phyloP scores from a whole-genome alignment of 2,888 invertebrate genomes.

The Oscheius onirici region DNA sequence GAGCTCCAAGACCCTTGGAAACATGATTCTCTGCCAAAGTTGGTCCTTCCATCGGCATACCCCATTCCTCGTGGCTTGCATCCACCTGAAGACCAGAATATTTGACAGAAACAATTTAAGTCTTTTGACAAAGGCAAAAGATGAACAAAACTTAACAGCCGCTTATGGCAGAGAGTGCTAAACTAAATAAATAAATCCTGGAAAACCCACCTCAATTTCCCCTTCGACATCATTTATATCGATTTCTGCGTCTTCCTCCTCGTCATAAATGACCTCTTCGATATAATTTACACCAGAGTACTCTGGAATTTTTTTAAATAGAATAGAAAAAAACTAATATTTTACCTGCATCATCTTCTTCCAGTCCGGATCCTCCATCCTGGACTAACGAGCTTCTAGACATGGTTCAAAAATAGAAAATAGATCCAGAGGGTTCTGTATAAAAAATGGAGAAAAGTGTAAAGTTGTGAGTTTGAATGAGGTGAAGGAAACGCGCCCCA shows the following conservation, averaged over 20 bases:
- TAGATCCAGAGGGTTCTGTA: no score
- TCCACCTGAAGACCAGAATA: background rate
- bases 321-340: no score
- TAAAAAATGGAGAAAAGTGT: no score
- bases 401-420: no score
- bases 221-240: constrained; percentile 12
- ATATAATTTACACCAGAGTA: background rate
- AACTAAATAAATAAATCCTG: background rate
- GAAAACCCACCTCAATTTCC: constrained; percentile 5
- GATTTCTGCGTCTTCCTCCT: constrained; percentile 2
- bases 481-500: no score
- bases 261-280: constrained; percentile 22
- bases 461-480: no score
- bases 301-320: background rate
- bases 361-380: no score
- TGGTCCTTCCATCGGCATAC: background rate
- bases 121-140: background rate
- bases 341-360: no score
- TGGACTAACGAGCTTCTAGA: background rate
- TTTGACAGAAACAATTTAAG: background rate
- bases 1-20: background rate
- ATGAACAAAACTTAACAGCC: background rate
- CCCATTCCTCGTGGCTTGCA: background rate
- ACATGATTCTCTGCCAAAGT: background rate
- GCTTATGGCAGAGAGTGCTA: background rate